Evolutionary conservation across 35 echinoderm and acorn worm species (phyloP).

Genomic region (Patiria miniata): DNA sequence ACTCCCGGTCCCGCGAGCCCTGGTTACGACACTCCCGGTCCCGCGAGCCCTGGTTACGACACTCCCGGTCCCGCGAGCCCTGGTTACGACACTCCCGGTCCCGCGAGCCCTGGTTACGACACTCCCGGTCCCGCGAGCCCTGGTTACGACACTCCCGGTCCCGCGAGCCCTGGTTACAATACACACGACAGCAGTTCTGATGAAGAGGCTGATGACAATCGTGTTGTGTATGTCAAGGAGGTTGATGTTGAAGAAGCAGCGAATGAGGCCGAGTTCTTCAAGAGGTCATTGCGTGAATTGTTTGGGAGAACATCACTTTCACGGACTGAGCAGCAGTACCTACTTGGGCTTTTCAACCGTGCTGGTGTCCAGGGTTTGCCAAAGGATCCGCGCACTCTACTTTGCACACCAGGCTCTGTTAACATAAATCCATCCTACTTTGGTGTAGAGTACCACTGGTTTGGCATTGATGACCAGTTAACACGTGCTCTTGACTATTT

Average conservation of each 20-base stretch:
- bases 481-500: not conserved
- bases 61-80: too few relatives aligned
- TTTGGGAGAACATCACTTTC: constrained; percentile 1
- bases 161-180: too few relatives aligned
- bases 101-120: too few relatives aligned
- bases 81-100: too few relatives aligned
- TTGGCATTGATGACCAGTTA: constrained; percentile 1
- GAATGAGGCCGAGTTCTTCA: not conserved
- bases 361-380: not conserved
- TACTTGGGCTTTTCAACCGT: not conserved
- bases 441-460: not conserved
- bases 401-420: not conserved
- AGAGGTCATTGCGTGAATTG: not conserved
- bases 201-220: not conserved
- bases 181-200: not conserved
- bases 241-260: not conserved
- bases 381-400: not conserved
- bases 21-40: too few relatives aligned
- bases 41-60: too few relatives aligned
- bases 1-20: too few relatives aligned
- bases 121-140: too few relatives aligned
- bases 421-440: constrained; percentile 1
- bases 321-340: not conserved
- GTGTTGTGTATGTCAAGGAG: not conserved
- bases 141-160: too few relatives aligned